A percentile compares a stretch with the other conserved stretches of the same genome.
phyloP scores from a whole-genome alignment of 2,888 invertebrate species.

The Leptopilina syphax region DNA sequence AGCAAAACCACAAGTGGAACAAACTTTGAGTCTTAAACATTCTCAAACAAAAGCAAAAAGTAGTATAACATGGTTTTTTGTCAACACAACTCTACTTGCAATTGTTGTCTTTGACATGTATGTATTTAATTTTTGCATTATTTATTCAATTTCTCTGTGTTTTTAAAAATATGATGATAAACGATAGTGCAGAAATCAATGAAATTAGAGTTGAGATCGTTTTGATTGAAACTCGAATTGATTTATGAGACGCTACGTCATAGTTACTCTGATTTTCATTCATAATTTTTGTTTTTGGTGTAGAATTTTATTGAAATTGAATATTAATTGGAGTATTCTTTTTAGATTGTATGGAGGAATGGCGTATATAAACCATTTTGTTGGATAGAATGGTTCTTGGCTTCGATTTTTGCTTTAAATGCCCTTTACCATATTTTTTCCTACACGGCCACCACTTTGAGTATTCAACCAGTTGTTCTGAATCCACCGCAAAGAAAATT shows the following conservation, averaged over 20 bases:
- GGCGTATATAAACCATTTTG: constrained; percentile 70
- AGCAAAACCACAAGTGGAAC: constrained; percentile 78
- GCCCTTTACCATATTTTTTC: constrained; percentile 78
- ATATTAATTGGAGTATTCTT: constrained; percentile 22
- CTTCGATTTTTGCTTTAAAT: constrained; percentile 77
- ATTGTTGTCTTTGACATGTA: constrained; percentile 82
- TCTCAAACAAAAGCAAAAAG: constrained; percentile 78
- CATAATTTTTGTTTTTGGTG: background rate
- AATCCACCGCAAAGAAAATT: constrained; percentile 79
- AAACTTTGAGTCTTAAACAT: constrained; percentile 79
- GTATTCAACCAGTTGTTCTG: constrained; percentile 76
- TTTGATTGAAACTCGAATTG: constrained; percentile 8
- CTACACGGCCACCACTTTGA: constrained; percentile 77
- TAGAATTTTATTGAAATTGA: constrained; percentile 3
- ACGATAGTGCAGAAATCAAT: background rate
- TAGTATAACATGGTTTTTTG: constrained; percentile 80
- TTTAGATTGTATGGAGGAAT: constrained; percentile 67
- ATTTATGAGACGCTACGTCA: constrained; percentile 27
- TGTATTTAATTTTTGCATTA: constrained; percentile 64
- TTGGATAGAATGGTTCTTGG: constrained; percentile 72
- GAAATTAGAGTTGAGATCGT: constrained; percentile 27
- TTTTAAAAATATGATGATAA: background rate
- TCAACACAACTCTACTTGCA: constrained; percentile 79
- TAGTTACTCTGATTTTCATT: constrained; percentile 10
- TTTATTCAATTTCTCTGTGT: background rate